Base-by-base conservation (phyloP, 2,888 invertebrate genomes). In the Agriopis marginaria region DNA sequence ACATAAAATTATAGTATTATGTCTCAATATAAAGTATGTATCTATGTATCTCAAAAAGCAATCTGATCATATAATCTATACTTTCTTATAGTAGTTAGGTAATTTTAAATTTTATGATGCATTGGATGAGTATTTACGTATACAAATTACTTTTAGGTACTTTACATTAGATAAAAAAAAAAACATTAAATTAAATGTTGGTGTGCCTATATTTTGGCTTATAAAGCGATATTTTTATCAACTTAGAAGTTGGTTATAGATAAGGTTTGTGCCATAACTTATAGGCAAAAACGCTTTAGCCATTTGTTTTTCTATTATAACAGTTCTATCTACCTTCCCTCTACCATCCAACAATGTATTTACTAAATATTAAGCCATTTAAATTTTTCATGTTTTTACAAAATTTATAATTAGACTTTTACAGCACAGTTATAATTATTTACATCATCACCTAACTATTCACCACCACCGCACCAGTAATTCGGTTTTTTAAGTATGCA, bases 161-260 rank as follows among this genome's bases (percentile, higher is more conserved):
- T 55, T 14, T 42, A 40, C 55, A 42, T 14, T 55, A 14, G 6
- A 44, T 14, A 10, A 14, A 2, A 11, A 10, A 14, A 2, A 11
- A 3, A 7, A 32, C 3, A 32, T 58, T n/a, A 7, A 9, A 8
- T 40, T 23, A n/a, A 58, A 58, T 42, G 10, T 42, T 39, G 39
- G 2, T 54, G 65, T 65, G 65, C 65, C 51, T 66, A 49, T 45
- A 59, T 58, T 62, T 54, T 65, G 62, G 68, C 68, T 68, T 68
- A 1, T 55, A 55, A 68, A 68, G 68, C 68, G 39, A 12, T 68
- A 59, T 68, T 59, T 60, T 62, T 62, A 63, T 68, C 60, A 69
- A 66, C 45, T 61, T 62, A 53, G 12, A 49, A 63, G 55, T 69
- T 68, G 58, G n/a, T 63, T 53, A 63, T 63, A 53, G 50, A 23